A percentile compares a stretch with the other conserved stretches of the same genome.
Conservation (phyloP, 1,140 invertebrate species). For the Temnothorax nylanderi region DNA sequence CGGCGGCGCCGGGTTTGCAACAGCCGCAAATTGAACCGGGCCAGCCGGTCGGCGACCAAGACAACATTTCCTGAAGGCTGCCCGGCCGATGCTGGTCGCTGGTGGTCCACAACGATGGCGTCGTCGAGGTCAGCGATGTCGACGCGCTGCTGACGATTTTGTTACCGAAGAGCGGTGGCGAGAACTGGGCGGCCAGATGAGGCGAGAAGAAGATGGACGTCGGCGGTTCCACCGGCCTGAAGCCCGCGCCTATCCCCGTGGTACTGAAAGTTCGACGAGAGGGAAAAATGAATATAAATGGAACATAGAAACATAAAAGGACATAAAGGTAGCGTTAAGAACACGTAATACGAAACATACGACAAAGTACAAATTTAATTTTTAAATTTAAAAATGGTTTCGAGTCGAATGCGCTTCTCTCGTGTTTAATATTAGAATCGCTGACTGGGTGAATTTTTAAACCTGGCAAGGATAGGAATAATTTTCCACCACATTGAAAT, state of each 20-base stretch:
- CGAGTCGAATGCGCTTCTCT: not conserved
- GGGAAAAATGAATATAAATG: not conserved
- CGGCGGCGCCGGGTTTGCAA: constrained; percentile 84
- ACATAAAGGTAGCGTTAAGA: not conserved
- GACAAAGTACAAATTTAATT: not conserved
- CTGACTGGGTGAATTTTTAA: not conserved
- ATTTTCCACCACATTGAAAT: not conserved
- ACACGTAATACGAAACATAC: not conserved
- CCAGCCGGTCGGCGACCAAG: constrained; percentile 82
- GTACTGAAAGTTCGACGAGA: constrained; percentile 83
- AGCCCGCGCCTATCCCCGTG: constrained; percentile 88
- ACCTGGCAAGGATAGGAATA: not conserved
- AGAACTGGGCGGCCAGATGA: constrained; percentile 91
- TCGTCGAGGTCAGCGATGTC: constrained; percentile 80
- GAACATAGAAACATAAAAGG: not conserved
- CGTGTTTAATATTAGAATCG: not conserved
- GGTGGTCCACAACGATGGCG: constrained; percentile 81
- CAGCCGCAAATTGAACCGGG: constrained; percentile 81
- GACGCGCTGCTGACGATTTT: constrained; percentile 80
- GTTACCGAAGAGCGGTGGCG: constrained; percentile 91
- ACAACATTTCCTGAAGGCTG: constrained; percentile 82
- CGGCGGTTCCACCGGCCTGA: constrained; percentile 86
- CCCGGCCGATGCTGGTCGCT: constrained; percentile 78
- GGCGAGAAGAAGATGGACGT: constrained; percentile 92
- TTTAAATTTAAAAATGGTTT: not conserved